Base-by-base conservation (phyloP, 2,888 invertebrate species). In the Yponomeuta plumbellus region DNA sequence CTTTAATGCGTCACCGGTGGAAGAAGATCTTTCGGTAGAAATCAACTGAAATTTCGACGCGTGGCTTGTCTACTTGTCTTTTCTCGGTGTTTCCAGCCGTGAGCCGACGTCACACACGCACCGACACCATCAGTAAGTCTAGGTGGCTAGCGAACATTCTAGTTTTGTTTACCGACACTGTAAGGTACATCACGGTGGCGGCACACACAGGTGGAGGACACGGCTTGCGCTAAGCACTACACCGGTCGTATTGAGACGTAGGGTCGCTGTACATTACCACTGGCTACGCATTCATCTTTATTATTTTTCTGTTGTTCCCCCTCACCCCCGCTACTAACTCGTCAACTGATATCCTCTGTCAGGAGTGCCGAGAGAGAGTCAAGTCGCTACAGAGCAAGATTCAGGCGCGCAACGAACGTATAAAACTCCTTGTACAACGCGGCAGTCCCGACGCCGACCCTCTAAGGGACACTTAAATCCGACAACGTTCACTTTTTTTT, bases 371-470 rank as follows among this genome's bases (percentile, higher is more conserved):
- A 85, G 97, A 97, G 91, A 94, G 94, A 90, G 95, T 97, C 79
- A 96, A 96, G 86, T 94, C 94, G 84, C 94, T 97, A 82, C 96
- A 97, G 89, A 95, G 94, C 92, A 96, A 96, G 93, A 96, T 97
- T 81, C 94, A 95, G 80, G 95, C 96, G 90, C 95, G 96, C 75
- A 95, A 94, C 85, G 97, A 97, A 92, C 95, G 97, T 83, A 95
- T 97, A 82, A 97, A 97, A 89, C 92, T 96, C 77, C 92, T 97
- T 80, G 93, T 96, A 85, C 96, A 97, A 92, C 95, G 96, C 83
- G 97, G 97, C 90, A 94, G 94, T 77, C 97, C 97, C 76, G 96
- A 96, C 89, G 92, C 94, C 83, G 95, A 95, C 79, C 93, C 94
- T 82, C 92, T 95, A 70, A 80, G 80, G 83, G 95, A 95, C 86